These are phyloP conservation scores for Lucilia sericata DNA, from an alignment of 1,140 invertebrate species.

Conservation along the genomic window DNA sequence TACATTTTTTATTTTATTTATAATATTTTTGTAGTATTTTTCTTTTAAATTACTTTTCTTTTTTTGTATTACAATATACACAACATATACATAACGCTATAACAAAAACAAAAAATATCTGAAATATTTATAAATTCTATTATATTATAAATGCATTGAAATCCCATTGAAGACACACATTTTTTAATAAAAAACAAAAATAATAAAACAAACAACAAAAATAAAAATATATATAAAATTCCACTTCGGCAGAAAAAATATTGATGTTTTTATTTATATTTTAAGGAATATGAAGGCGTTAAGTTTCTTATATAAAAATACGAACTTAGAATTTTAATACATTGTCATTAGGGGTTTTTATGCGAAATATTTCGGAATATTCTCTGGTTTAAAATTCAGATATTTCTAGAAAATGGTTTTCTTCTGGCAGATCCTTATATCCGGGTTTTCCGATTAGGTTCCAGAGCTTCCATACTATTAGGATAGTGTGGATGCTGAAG, in stretches of 20 bases:
- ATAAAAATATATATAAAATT: slow-evolving; percentile 30
- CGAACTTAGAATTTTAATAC: too few relatives aligned
- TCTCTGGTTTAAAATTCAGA: too few relatives aligned
- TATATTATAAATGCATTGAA: slow-evolving; percentile 33
- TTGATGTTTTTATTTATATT: not conserved
- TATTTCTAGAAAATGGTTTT: too few relatives aligned
- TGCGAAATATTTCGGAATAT: too few relatives aligned
- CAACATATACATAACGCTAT: not conserved
- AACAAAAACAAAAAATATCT: slow-evolving; percentile 27
- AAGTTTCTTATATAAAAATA: too few relatives aligned
- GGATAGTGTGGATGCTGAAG: too few relatives aligned
- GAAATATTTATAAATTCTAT: slow-evolving; percentile 40
- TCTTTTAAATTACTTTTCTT: not conserved
- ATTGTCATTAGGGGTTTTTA: too few relatives aligned
- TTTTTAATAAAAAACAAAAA: slow-evolving; percentile 26
- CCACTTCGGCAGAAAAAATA: slow-evolving; percentile 41
- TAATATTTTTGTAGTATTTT: slow-evolving; percentile 23
- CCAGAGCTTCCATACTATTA: too few relatives aligned
- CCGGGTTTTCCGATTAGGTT: too few relatives aligned
- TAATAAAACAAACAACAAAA: slow-evolving; percentile 2
- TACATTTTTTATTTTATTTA: not conserved
- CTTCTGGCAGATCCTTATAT: too few relatives aligned
- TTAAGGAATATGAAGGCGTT: too few relatives aligned
- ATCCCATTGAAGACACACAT: slow-evolving; percentile 33
- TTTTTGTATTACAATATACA: slow-evolving; percentile 26